Conservation (phyloP, 2,113 vertebrate genomes). For the Stictonetta naevosa region DNA sequence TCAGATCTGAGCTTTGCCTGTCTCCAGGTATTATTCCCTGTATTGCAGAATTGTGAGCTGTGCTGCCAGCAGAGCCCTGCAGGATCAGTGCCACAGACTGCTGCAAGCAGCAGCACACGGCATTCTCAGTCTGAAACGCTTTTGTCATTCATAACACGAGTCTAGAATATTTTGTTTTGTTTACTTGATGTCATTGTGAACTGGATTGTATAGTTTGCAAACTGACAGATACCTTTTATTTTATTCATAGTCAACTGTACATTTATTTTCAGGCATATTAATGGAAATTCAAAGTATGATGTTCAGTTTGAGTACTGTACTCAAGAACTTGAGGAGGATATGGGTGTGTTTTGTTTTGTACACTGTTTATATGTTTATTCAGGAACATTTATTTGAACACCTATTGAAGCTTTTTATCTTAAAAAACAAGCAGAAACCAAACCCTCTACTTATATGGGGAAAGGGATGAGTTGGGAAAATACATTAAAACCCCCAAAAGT, state of each 20-base stretch:
- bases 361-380: background rate
- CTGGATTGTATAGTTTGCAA: background rate
- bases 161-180: constrained; percentile 41
- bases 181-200: constrained; percentile 37
- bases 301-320: background rate
- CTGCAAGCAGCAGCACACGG: constrained; percentile 2
- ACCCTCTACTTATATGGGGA: background rate
- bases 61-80: background rate
- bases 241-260: background rate
- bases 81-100: background rate
- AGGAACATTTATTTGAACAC: background rate
- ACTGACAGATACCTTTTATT: constrained; percentile 15
- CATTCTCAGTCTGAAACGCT: background rate
- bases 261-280: constrained; percentile 36
- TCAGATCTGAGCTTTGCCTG: background rate
- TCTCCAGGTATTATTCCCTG: background rate
- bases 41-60: background rate
- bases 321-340: background rate
- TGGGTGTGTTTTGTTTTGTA: background rate
- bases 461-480: background rate
- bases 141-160: constrained; percentile 22
- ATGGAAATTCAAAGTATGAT: background rate
- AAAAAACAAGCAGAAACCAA: background rate
- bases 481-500: background rate
- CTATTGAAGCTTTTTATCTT: background rate